phyloP scores from a whole-genome alignment of 2,888 invertebrate species.

The Synanthedon andrenaeformis region DNA sequence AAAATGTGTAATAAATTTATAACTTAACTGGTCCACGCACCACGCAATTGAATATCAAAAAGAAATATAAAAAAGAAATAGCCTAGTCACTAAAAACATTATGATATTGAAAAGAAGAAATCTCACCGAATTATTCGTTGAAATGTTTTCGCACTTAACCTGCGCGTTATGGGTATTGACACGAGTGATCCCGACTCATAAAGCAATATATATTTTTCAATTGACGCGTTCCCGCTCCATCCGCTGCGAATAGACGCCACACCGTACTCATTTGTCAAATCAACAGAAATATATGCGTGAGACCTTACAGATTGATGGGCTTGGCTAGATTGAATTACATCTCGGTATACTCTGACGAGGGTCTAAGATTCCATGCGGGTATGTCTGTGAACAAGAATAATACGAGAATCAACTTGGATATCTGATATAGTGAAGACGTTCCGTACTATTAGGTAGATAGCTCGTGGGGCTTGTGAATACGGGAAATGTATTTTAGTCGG shows the following conservation, averaged over 20 bases:
- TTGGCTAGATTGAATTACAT: slow-evolving; percentile 68
- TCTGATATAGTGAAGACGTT: slow-evolving; percentile 26
- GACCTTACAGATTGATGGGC: slow-evolving; percentile 67
- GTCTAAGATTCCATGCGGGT: slow-evolving; percentile 57
- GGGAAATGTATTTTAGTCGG: background rate
- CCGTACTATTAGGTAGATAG: slow-evolving; percentile 9
- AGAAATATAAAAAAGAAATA: too few relatives aligned
- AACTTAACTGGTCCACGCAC: too few relatives aligned
- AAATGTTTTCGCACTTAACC: background rate
- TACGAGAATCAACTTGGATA: slow-evolving; percentile 44
- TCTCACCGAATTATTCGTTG: too few relatives aligned
- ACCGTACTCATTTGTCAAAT: slow-evolving; percentile 71
- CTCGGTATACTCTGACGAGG: slow-evolving; percentile 64
- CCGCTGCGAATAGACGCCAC: slow-evolving; percentile 33
- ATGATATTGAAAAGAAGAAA: too few relatives aligned
- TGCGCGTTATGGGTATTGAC: slow-evolving; percentile 10
- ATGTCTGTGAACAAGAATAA: slow-evolving; percentile 46
- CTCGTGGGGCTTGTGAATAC: background rate
- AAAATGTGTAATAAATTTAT: too few relatives aligned
- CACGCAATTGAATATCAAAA: too few relatives aligned
- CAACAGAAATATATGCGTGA: slow-evolving; percentile 69
- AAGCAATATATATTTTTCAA: slow-evolving; percentile 32
- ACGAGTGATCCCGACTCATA: slow-evolving; percentile 17
- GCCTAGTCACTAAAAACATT: too few relatives aligned
- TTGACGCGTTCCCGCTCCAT: slow-evolving; percentile 34